Percentiles rank a stretch among this genome's conserved stretches.
These are phyloP conservation scores for Gavialis gangeticus DNA, from an alignment of 2,113 vertebrate genomes.

Conservation along the genomic window DNA sequence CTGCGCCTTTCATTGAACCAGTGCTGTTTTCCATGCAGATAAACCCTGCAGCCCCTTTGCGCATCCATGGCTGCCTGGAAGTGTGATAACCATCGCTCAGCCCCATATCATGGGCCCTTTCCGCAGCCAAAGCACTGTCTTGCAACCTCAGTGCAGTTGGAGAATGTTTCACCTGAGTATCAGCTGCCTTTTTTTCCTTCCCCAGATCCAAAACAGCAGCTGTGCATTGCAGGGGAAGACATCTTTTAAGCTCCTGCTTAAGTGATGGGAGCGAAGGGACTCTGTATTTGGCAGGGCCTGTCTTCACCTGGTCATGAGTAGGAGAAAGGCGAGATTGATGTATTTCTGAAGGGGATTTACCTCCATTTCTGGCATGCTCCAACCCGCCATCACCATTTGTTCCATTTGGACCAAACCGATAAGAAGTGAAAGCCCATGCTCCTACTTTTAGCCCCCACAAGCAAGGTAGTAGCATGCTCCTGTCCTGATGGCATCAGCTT, in stretches of 20 bases:
- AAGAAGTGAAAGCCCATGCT: too few species aligned
- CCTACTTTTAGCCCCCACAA: not conserved
- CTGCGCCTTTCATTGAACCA: not conserved
- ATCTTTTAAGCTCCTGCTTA: fast-evolving
- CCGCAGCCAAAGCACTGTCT: too few species aligned
- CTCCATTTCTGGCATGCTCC: not conserved
- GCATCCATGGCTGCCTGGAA: not conserved
- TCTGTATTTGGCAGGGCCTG: too few species aligned
- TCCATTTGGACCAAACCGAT: not conserved
- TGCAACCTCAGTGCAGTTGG: not conserved
- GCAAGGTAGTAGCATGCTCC: not conserved
- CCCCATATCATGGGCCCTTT: too few species aligned
- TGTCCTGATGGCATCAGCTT: too few species aligned
- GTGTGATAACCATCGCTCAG: not conserved
- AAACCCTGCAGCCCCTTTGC: not conserved
- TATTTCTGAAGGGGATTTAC: fast-evolving
- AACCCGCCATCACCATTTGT: not conserved
- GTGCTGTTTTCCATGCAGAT: fast-evolving
- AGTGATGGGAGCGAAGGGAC: fast-evolving
- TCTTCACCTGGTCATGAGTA: fast-evolving
- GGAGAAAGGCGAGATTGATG: not conserved
- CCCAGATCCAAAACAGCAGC: fast-evolving
- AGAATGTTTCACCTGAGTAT: not conserved
- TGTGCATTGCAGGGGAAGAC: fast-evolving
- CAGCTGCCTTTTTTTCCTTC: not conserved